A percentile compares a stretch with the other conserved stretches of the same genome.
These are phyloP conservation scores for Meda fulgida DNA, from an alignment of 2,797 vertebrate species.

Conservation along the genomic window DNA sequence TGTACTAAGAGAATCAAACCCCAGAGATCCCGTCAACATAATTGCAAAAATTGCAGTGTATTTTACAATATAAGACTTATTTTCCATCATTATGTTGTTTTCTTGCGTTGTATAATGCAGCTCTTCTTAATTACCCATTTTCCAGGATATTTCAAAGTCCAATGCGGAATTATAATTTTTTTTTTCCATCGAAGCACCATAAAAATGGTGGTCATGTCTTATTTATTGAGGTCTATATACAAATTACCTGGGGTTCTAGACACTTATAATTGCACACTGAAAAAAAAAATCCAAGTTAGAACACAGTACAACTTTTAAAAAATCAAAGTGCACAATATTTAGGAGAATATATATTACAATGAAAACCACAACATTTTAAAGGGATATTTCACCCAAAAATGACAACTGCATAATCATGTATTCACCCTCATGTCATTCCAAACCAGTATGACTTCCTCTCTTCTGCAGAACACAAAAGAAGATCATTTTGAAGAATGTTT, in stretches of 20 bases:
- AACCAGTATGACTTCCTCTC: neutral
- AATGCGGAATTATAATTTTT: neutral
- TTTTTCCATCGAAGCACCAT: conserved; percentile 1
- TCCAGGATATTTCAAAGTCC: conserved; percentile 31
- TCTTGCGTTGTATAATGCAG: conserved; percentile 43
- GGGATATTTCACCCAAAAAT: neutral
- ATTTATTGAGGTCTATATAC: neutral
- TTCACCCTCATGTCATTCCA: neutral
- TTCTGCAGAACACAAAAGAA: neutral
- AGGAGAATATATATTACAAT: neutral
- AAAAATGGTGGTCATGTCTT: neutral
- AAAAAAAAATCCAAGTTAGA: neutral
- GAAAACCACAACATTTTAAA: neutral
- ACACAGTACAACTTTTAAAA: neutral
- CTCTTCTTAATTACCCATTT: conserved; percentile 53
- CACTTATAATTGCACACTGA: neutral
- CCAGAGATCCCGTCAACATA: conserved; percentile 53
- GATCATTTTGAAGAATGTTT: neutral
- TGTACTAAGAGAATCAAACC: conserved; percentile 54
- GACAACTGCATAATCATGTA: neutral
- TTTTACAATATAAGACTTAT: conserved; percentile 57
- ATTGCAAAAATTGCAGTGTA: conserved; percentile 52
- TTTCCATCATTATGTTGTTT: conserved; percentile 57
- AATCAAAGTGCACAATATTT: neutral
- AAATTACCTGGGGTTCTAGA: conserved; percentile 12